phyloP scores from a whole-genome alignment of 2,888 invertebrate genomes.

The Nipponacmea schrenckii region DNA sequence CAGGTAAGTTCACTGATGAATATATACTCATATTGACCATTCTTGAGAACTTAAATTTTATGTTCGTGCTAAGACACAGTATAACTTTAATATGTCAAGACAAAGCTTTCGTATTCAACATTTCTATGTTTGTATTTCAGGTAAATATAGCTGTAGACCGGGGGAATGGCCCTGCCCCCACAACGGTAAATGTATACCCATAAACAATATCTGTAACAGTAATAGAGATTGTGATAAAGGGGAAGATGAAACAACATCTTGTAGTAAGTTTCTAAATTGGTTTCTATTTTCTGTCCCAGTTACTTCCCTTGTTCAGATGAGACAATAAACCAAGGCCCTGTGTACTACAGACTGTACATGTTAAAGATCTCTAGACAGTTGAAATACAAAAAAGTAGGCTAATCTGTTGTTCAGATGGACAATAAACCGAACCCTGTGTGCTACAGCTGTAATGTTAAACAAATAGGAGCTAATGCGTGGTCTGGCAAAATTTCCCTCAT shows the following conservation, averaged over 20 bases:
- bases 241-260: conserved; percentile 88
- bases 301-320: background rate
- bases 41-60: too few species aligned
- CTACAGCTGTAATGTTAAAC: conserved; percentile 7
- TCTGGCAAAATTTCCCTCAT: too few species aligned
- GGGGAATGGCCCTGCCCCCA: conserved; percentile 58
- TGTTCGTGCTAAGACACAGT: too few species aligned
- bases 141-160: conserved; percentile 46
- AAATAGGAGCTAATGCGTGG: background rate
- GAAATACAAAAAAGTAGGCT: background rate
- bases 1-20: too few species aligned
- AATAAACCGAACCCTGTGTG: too few species aligned
- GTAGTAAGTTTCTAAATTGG: conserved; percentile 80
- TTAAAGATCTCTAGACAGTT: background rate
- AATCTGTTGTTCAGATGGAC: background rate
- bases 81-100: too few species aligned
- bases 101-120: too few species aligned
- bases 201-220: conserved; percentile 88
- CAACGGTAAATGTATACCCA: conserved; percentile 78
- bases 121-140: conserved; percentile 28
- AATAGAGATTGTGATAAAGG: conserved; percentile 86
- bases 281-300: conserved; percentile 6
- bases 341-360: conserved; percentile 7
- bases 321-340: too few species aligned
- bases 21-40: too few species aligned